Base-by-base conservation (phyloP, 2,113 vertebrate genomes). In the Pandion haliaetus region DNA sequence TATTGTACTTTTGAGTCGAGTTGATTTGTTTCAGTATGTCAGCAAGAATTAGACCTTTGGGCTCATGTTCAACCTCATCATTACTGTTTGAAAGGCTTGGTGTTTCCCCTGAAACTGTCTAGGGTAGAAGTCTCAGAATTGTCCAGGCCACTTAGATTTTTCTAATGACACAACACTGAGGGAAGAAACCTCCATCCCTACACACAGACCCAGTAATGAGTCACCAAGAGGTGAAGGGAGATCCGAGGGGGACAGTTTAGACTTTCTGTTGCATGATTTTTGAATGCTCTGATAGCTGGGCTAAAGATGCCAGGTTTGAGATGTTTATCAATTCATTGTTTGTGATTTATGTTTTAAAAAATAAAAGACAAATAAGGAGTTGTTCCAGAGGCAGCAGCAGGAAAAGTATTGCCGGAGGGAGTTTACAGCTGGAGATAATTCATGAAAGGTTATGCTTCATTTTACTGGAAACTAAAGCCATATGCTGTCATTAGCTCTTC, bases 21-120 rank as follows among this genome's bases (percentile, higher is more conserved):
- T 61, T 69, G 20, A 42, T 95, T 47, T 96, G 52, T 67, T 96
- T 83, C 36, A 78, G 54, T 65, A 80, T 29, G 40, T 81, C 95
- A 97, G 94, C 65, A 97, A 95, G 95, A 97, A 77, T 42, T 7
- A 42, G n/a, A 57, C 32, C 5, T 32, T 81, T 86, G 42, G 63
- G 29, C 52, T 86, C 3, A 8, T 4, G 6, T 84, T 95, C 58
- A 95, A 12, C 49, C 59, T 85, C 55, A 63, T 50, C 74, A 70
- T 47, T 73, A 47, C 28, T 32, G 0, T 42, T 70, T 28, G 31
- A 81, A 77, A 88, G 28, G 4, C 34, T 86, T 45, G 55, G 3
- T 78, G 21, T 89, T 95, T 92, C 8, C 25, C 31, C 42, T 58
- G 26, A 55, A 91, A 80, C 14, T 26, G 6, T 78, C 66, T 62